phyloP scores from a whole-genome alignment of 2,113 vertebrate genomes.

The Anhinga rufa region DNA sequence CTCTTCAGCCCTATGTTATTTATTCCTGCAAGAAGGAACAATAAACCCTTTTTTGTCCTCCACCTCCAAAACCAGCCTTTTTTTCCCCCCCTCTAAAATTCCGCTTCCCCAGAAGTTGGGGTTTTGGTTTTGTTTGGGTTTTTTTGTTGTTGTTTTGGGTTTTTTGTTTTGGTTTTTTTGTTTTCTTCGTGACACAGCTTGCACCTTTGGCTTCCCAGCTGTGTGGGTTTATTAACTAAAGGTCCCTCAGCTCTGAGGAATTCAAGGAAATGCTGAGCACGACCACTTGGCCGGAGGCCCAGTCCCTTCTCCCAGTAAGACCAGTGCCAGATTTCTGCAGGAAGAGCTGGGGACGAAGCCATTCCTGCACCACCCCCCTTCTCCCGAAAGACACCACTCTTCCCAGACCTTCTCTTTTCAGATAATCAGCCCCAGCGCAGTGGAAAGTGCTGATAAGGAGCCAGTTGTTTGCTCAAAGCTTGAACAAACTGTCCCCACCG shows the following conservation, averaged over 20 bases:
- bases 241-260: conserved; percentile 26
- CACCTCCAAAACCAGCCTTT: neutral
- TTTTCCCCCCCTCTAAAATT: neutral
- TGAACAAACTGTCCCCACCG: neutral
- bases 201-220: conserved; percentile 55
- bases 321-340: neutral
- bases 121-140: neutral
- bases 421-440: neutral
- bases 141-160: neutral
- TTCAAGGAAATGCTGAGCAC: conserved; percentile 24
- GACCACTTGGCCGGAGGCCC: conserved; percentile 22
- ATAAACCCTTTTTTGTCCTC: conserved; percentile 10
- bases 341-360: neutral
- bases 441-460: conserved; percentile 56
- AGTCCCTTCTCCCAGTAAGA: neutral
- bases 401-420: conserved; percentile 27
- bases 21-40: conserved; percentile 4
- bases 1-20: neutral
- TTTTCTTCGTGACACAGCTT: conserved; percentile 24
- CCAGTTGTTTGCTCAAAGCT: conserved; percentile 54
- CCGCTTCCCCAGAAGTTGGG: neutral
- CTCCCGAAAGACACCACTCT: neutral
- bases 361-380: neutral
- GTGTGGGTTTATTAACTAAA: conserved; percentile 42
- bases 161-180: neutral